Evolutionary conservation across 2,888 invertebrate genomes (phyloP).

Genomic region (Fragum fragum): DNA sequence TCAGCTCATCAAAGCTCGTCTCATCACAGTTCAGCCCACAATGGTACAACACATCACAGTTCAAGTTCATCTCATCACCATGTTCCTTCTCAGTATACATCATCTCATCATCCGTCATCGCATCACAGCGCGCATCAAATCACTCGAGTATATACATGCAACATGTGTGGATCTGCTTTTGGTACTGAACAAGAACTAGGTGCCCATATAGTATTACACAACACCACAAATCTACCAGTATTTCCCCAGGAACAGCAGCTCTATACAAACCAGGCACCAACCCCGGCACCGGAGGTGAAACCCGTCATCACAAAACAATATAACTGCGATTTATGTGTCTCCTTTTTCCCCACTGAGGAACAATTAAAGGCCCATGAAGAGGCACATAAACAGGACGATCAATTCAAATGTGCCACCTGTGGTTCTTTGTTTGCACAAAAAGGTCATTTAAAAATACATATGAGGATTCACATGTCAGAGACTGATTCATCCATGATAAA

Average conservation of each 20-base stretch:
- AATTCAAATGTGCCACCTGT: slow-evolving; percentile 23
- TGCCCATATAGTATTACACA: slow-evolving; percentile 9
- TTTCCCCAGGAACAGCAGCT: slow-evolving; percentile 23
- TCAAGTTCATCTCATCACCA: not conserved
- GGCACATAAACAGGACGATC: slow-evolving; percentile 20
- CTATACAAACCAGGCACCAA: slow-evolving; percentile 14
- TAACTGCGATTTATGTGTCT: slow-evolving; percentile 23
- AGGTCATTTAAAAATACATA: slow-evolving; percentile 29
- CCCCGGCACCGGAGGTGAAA: not conserved
- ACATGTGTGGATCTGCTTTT: slow-evolving; percentile 14
- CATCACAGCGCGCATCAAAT: not conserved
- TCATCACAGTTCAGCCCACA: not conserved
- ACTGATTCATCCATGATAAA: not conserved
- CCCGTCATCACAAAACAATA: slow-evolving; percentile 13
- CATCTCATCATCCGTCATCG: not conserved
- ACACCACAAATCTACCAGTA: slow-evolving; percentile 12
- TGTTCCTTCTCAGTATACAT: not conserved
- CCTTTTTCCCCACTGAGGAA: slow-evolving; percentile 5
- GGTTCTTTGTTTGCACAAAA: slow-evolving; percentile 11
- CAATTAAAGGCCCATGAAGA: slow-evolving; percentile 19
- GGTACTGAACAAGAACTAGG: not conserved
- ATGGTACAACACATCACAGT: not conserved
- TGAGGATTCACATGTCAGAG: not conserved
- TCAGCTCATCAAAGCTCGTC: not conserved
- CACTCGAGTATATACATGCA: slow-evolving; percentile 7